Conservation (phyloP, 2,113 vertebrate species). For the Bos taurus region DNA sequence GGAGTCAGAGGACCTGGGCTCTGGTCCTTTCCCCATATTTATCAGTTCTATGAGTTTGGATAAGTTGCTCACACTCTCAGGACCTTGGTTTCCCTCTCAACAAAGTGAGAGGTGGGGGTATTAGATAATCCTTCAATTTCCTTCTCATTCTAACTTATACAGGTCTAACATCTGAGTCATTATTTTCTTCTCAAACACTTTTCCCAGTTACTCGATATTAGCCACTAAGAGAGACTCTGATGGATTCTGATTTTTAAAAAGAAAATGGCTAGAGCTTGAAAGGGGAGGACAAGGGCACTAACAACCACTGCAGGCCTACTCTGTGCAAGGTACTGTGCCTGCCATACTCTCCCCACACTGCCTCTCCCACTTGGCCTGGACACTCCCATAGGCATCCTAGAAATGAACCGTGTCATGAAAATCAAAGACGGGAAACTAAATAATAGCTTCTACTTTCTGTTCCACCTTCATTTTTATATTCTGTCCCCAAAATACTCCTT, state of each 20-base stretch:
- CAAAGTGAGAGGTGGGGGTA: background rate
- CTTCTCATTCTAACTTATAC: background rate
- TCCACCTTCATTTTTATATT: background rate
- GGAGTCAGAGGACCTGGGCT: background rate
- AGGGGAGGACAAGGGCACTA: background rate
- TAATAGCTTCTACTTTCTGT: background rate
- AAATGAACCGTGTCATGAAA: background rate
- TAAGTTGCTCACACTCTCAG: background rate
- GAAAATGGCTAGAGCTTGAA: background rate
- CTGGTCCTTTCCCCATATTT: background rate
- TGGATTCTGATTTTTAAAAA: background rate
- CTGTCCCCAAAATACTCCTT: background rate
- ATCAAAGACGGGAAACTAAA: background rate
- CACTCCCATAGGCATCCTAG: background rate
- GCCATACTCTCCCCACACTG: background rate
- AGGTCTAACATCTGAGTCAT: background rate
- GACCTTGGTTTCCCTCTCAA: background rate
- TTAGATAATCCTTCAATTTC: background rate
- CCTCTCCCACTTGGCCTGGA: background rate
- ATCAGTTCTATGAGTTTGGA: background rate
- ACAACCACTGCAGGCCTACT: background rate
- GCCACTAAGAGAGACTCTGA: background rate
- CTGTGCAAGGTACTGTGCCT: background rate
- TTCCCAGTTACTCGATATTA: background rate
- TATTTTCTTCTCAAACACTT: conserved; percentile 28